Evolutionary conservation across 2,797 vertebrate genomes (phyloP).

Genomic region (Carduelis carduelis): DNA sequence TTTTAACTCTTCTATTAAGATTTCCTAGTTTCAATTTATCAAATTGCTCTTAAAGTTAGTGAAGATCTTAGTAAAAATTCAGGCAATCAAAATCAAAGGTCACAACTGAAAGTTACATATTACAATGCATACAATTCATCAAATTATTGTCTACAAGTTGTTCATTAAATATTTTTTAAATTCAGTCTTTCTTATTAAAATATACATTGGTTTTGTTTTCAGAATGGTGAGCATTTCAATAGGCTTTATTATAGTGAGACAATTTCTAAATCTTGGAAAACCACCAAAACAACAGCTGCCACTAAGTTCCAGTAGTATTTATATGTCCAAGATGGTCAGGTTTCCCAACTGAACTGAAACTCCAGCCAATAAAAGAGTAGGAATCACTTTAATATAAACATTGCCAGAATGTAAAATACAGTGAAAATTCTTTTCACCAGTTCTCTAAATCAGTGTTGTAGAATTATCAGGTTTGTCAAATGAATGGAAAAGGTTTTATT

Average conservation of each 20-base stretch:
- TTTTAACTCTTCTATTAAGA: background rate
- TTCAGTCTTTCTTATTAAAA: background rate
- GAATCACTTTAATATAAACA: background rate
- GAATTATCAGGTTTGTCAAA: background rate
- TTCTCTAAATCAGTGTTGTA: background rate
- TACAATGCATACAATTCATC: background rate
- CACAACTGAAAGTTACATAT: background rate
- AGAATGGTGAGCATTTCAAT: background rate
- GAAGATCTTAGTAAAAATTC: background rate
- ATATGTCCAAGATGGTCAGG: background rate
- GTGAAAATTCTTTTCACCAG: background rate
- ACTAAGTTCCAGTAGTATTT: background rate
- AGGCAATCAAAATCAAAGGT: background rate
- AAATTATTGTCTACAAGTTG: background rate
- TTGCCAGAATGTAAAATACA: background rate
- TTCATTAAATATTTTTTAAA: background rate
- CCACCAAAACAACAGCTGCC: background rate
- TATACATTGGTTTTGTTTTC: background rate
- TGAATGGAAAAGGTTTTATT: background rate
- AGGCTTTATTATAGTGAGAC: background rate
- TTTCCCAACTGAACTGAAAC: background rate
- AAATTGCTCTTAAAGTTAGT: background rate
- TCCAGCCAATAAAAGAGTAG: background rate
- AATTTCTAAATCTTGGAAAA: background rate
- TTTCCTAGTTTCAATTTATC: background rate